These are phyloP conservation scores for Nerophis lumbriciformis DNA, from an alignment of 2,113 vertebrate species.

Conservation along the genomic window DNA sequence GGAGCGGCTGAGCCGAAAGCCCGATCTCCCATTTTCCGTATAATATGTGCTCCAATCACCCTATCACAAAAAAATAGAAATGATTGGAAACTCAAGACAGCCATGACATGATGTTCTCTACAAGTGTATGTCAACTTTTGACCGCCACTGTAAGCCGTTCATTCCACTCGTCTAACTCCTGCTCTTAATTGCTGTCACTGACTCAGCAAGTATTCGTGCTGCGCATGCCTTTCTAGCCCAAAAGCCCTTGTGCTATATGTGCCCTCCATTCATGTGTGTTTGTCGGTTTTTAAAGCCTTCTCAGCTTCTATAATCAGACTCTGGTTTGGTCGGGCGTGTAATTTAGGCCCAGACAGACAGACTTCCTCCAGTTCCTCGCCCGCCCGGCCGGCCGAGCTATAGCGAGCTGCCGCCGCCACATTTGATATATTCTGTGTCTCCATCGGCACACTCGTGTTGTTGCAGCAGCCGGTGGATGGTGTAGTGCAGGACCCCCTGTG, in stretches of 20 bases:
- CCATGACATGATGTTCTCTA: too few species aligned
- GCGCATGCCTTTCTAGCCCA: slow-evolving; percentile 56
- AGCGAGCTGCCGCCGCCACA: slow-evolving; percentile 40
- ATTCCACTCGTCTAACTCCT: not conserved
- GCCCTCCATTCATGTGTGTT: slow-evolving; percentile 31
- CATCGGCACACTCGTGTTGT: slow-evolving; percentile 47
- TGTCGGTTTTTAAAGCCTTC: slow-evolving; percentile 61
- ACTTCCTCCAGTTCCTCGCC: slow-evolving; percentile 65
- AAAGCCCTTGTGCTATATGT: slow-evolving; percentile 11
- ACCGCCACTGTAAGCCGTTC: too few species aligned
- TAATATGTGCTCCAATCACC: too few species aligned
- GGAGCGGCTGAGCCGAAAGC: too few species aligned
- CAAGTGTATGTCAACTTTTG: too few species aligned
- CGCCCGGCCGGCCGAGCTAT: slow-evolving; percentile 53
- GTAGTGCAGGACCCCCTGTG: slow-evolving; percentile 53
- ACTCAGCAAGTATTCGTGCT: slow-evolving; percentile 43
- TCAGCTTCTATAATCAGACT: slow-evolving; percentile 71
- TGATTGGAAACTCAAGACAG: too few species aligned
- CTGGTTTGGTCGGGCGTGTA: slow-evolving; percentile 64
- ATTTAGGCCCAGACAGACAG: slow-evolving; percentile 72
- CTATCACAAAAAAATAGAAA: too few species aligned
- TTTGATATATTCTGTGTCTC: slow-evolving; percentile 55
- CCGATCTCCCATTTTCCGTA: too few species aligned
- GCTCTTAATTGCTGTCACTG: slow-evolving; percentile 28
- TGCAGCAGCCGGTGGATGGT: slow-evolving; percentile 38